phyloP scores from a whole-genome alignment of 2,113 vertebrate species.

The Nannobrachium achirus region DNA sequence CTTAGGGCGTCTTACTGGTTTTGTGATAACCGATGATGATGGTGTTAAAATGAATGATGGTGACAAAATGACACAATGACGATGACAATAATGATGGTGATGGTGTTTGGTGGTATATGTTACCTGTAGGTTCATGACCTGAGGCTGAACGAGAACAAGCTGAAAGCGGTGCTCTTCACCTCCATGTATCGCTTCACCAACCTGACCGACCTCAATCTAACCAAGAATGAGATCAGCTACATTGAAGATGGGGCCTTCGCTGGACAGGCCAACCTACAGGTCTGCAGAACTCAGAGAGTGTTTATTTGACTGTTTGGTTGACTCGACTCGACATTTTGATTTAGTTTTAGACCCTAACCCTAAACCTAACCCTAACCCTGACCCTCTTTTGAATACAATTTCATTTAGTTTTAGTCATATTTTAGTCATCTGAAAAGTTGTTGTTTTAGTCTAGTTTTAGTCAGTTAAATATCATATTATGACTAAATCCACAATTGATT shows the following conservation, averaged over 20 bases:
- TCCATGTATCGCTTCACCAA: constrained; percentile 97
- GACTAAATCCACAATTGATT: too few species aligned
- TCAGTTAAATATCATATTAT: too few species aligned
- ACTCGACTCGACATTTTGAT: too few species aligned
- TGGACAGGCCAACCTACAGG: constrained; percentile 93
- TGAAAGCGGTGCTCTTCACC: constrained; percentile 92
- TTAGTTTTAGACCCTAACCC: too few species aligned
- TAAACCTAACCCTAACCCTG: too few species aligned
- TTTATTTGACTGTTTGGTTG: too few species aligned
- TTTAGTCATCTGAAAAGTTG: too few species aligned
- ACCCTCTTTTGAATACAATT: too few species aligned
- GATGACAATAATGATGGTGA: neutral
- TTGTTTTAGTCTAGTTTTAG: too few species aligned
- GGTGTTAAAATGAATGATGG: neutral
- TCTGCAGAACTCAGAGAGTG: constrained; percentile 14
- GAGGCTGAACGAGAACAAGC: constrained; percentile 96
- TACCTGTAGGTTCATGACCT: constrained; percentile 86
- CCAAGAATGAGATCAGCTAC: constrained; percentile 98
- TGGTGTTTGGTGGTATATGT: neutral
- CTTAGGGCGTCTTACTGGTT: too few species aligned
- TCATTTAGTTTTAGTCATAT: too few species aligned
- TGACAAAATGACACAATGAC: neutral
- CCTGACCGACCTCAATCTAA: constrained; percentile 97
- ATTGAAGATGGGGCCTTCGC: constrained; percentile 97
- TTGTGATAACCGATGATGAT: too few species aligned